Evolutionary conservation across 30 jellyfish, hydroid and myxozoan genomes (phyloP).

Genomic region (Aurelia coerulea): DNA sequence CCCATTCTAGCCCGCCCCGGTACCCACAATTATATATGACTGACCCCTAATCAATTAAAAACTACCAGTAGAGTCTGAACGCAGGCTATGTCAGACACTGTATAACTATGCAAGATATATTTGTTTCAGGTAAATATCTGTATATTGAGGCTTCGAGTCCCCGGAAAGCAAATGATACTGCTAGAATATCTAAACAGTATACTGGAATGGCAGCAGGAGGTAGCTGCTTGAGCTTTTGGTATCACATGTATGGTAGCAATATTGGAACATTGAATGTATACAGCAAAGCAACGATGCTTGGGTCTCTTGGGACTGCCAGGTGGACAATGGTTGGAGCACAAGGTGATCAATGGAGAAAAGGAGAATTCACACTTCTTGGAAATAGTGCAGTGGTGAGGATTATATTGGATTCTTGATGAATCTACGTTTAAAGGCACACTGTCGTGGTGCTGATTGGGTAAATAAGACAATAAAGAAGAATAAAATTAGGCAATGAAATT

Average conservation of each 20-base stretch:
- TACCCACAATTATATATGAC: too few species aligned
- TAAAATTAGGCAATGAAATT: too few species aligned
- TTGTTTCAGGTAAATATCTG: slow-evolving; percentile 64
- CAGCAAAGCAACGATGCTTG: background rate
- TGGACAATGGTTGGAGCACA: slow-evolving; percentile 75
- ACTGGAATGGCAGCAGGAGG: slow-evolving; percentile 69
- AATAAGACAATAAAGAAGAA: too few species aligned
- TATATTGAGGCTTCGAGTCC: slow-evolving; percentile 78
- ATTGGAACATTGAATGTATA: slow-evolving; percentile 66
- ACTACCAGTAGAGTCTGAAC: too few species aligned
- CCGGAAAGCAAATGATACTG: slow-evolving; percentile 21
- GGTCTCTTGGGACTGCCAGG: slow-evolving; percentile 17
- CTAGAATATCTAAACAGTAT: slow-evolving; percentile 45
- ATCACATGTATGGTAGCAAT: slow-evolving; percentile 68
- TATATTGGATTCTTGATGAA: too few species aligned
- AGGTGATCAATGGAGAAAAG: slow-evolving; percentile 78
- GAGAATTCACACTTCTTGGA: slow-evolving; percentile 26
- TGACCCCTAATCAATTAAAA: too few species aligned
- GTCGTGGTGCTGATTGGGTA: too few species aligned
- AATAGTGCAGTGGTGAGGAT: slow-evolving; percentile 20
- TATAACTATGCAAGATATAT: too few species aligned
- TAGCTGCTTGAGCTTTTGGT: slow-evolving; percentile 81
- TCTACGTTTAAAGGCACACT: too few species aligned
- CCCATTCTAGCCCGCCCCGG: too few species aligned
- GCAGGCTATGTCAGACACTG: too few species aligned